Evolutionary conservation across 1,140 invertebrate genomes (phyloP), one percentile per base, ranked within the genome.

Genomic region (Pemphigus obesinymphae): DNA sequence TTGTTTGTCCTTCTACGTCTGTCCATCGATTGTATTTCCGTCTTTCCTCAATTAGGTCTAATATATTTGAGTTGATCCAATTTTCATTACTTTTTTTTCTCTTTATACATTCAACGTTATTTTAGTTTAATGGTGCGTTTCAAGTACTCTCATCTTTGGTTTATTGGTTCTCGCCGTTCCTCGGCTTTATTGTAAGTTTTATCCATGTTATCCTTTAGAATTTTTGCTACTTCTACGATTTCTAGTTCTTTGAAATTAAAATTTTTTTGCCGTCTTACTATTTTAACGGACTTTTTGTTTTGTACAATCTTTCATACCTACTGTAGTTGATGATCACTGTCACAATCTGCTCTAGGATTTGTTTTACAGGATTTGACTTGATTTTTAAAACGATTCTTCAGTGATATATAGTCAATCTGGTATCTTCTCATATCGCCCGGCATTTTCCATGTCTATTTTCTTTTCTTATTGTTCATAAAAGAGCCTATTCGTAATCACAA

Each of bases 301-400:
- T 55, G 63, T 20, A 26, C 53, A 31, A 58, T 6, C 8, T 45
- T 78, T 78, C 48, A 53, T 53, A 45, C 45, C 53, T 15, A 78
- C 75, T 53, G n/a, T n/a, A 78, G 40, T 37, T 81, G 53, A 37
- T 81, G 76, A 23, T 37, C 76, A 55, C 26, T 81, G 26, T n/a
- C 50, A 34, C 53, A 58, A n/a, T 81, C 76, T 34, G 76, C 50
- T 58, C 55, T 53, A 40, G 76, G 50, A 81, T 55, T 63, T 3
- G 26, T 61, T 81, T 58, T 50, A n/a, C n/a, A n/a, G n/a, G n/a
- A n/a, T n/a, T n/a, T n/a, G n/a, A n/a, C n/a, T n/a, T n/a, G n/a
- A n/a, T 81, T 81, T 81, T 34, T 50, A 43, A 81, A 81, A 31
- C 76, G 53, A 58, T 81, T 37, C 37, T 63, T 81, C 40, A 40